phyloP scores from a whole-genome alignment of 1,140 invertebrate genomes.

The Drosophila mojavensis region DNA sequence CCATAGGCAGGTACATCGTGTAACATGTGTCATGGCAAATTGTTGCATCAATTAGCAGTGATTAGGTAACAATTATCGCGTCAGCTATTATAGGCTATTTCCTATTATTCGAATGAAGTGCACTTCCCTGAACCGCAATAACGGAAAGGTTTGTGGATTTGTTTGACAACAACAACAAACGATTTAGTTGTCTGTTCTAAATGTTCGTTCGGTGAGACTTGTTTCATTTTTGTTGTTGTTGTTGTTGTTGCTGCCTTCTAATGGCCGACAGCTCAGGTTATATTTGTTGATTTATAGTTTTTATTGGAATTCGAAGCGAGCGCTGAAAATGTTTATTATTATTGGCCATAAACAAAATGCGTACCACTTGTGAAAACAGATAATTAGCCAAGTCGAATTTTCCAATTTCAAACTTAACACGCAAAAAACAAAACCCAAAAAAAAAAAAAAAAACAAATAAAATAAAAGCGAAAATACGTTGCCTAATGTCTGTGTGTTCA shows the following conservation, averaged over 20 bases:
- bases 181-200: slow-evolving; percentile 1
- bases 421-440: slow-evolving; percentile 1
- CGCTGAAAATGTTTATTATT: background rate
- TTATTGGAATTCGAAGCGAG: no score
- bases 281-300: no score
- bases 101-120: background rate
- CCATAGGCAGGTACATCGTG: background rate
- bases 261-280: background rate
- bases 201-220: no score
- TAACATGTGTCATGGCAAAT: slow-evolving; percentile 30
- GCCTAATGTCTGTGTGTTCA: background rate
- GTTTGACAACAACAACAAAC: background rate
- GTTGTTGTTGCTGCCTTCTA: no score
- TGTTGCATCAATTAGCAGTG: slow-evolving; percentile 57
- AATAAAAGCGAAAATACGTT: no score
- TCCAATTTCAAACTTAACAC: background rate
- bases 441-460: background rate
- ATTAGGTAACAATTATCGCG: slow-evolving; percentile 52
- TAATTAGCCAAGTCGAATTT: no score
- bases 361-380: no score
- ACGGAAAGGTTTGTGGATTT: background rate
- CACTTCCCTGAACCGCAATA: background rate
- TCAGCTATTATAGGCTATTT: slow-evolving; percentile 28
- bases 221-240: no score
- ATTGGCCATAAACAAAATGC: background rate